phyloP scores from a whole-genome alignment of 2,797 vertebrate species.

The Neostethus bicornis region DNA sequence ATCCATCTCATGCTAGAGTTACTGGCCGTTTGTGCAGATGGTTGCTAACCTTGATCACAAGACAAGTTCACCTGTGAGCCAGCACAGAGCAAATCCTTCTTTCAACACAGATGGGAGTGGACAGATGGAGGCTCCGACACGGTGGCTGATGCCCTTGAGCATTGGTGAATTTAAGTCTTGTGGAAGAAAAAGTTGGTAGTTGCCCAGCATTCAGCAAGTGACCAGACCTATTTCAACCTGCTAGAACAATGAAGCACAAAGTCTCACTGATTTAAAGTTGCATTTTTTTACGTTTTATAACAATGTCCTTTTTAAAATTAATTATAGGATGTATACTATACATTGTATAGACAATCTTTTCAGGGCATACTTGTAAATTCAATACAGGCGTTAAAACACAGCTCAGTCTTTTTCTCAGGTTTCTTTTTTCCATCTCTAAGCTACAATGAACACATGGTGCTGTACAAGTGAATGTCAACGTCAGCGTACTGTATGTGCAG shows the following conservation, averaged over 20 bases:
- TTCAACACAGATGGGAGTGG: constrained; percentile 68
- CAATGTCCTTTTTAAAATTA: no score
- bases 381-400: no score
- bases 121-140: constrained; percentile 69
- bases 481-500: no score
- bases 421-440: no score
- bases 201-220: constrained; percentile 20
- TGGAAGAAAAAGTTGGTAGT: constrained; percentile 37
- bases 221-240: constrained; percentile 15
- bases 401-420: no score
- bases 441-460: no score
- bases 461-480: no score
- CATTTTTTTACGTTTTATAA: neutral
- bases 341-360: no score
- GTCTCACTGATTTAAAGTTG: neutral
- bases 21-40: constrained; percentile 34
- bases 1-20: constrained; percentile 9
- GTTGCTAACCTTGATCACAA: constrained; percentile 61
- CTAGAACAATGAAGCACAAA: neutral
- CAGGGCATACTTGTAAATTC: no score
- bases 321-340: no score
- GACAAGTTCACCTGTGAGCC: constrained; percentile 56
- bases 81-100: constrained; percentile 36
- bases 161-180: constrained; percentile 30
- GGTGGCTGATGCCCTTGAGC: constrained; percentile 62